Evolutionary conservation across 1,140 invertebrate genomes (phyloP).

Genomic region (Tenebrio molitor): DNA sequence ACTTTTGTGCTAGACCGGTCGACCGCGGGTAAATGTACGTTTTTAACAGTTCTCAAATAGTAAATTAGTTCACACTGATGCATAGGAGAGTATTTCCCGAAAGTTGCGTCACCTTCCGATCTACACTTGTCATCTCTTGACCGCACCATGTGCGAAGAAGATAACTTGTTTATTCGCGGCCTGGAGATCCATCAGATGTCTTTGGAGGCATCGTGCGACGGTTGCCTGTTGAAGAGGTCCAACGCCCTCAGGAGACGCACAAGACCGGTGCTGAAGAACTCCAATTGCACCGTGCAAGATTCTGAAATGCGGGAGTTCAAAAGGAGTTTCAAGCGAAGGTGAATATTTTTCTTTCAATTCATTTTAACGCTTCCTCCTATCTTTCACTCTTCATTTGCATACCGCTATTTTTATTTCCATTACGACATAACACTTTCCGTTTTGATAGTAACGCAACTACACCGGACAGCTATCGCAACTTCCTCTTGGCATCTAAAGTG

Average conservation of each 20-base stretch:
- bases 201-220: not conserved
- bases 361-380: too few relatives aligned
- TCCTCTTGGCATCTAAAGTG: too few relatives aligned
- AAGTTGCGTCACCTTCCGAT: too few relatives aligned
- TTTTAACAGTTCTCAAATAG: not conserved
- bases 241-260: conserved; percentile 19
- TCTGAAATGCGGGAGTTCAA: too few relatives aligned
- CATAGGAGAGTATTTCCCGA: not conserved
- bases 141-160: conserved; percentile 27
- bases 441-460: not conserved
- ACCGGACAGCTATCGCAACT: not conserved
- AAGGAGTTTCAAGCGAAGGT: too few relatives aligned
- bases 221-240: conserved; percentile 31
- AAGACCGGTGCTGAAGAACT: conserved; percentile 18
- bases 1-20: conserved; percentile 20
- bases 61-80: not conserved
- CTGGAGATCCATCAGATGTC: not conserved
- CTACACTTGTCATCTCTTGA: too few relatives aligned
- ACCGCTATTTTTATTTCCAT: not conserved
- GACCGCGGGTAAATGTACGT: conserved; percentile 3
- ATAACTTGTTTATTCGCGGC: conserved; percentile 19
- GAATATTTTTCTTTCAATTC: too few relatives aligned
- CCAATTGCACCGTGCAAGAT: too few relatives aligned
- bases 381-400: too few relatives aligned
- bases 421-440: not conserved